A percentile compares a stretch with the other conserved stretches of the same genome.
Conservation (phyloP, 2,888 invertebrate species). For the Diarsia brunnea region DNA sequence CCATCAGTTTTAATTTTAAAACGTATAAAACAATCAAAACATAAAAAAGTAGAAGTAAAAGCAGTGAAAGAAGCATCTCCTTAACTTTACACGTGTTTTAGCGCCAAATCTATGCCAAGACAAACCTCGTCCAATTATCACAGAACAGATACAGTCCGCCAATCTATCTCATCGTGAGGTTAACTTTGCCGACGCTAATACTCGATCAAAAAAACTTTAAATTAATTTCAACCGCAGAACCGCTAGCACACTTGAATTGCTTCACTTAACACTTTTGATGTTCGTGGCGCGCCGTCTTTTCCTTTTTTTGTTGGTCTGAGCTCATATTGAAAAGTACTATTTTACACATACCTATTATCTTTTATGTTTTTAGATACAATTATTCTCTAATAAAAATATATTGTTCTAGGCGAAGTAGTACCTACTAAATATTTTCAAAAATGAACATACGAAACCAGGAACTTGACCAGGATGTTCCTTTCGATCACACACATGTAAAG, state of each 20-base stretch:
- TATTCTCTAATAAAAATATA: background rate
- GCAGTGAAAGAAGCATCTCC: background rate
- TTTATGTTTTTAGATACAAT: no score
- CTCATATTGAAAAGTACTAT: no score
- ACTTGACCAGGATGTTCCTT: slow-evolving; percentile 7
- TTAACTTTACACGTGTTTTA: slow-evolving; percentile 40
- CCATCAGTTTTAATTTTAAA: background rate
- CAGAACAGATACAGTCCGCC: slow-evolving; percentile 31
- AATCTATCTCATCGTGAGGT: slow-evolving; percentile 29
- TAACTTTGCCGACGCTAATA: slow-evolving; percentile 5
- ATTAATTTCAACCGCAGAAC: slow-evolving; percentile 55
- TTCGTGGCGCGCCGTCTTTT: no score
- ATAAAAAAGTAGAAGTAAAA: background rate
- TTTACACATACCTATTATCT: no score
- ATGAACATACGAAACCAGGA: background rate
- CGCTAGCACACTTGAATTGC: slow-evolving; percentile 33
- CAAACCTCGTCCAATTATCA: slow-evolving; percentile 25
- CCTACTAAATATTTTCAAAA: background rate
- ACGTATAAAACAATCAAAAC: background rate
- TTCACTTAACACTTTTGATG: no score
- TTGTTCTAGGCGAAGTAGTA: background rate
- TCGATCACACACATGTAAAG: background rate
- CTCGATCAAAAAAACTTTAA: slow-evolving; percentile 23
- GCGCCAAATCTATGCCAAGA: slow-evolving; percentile 37
- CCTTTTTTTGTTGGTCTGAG: no score